Percentiles rank a stretch among this genome's conserved stretches.
Conservation (phyloP, 2,113 vertebrate genomes). For the Planiliza haematocheilus region DNA sequence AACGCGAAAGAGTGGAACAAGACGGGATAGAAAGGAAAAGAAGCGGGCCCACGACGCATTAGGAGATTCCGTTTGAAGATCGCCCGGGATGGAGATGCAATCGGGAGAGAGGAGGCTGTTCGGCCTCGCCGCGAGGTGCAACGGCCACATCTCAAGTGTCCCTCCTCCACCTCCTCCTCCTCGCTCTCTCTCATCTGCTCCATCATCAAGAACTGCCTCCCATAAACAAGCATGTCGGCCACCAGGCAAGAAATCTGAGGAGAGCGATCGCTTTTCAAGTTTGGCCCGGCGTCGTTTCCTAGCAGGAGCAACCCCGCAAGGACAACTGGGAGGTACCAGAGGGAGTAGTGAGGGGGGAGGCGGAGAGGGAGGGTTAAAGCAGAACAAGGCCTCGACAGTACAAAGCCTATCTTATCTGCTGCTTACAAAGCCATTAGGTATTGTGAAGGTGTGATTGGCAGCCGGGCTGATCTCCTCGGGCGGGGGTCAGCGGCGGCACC, state of each 20-base stretch:
- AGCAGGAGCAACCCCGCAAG: slow-evolving; percentile 36
- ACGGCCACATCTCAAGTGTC: slow-evolving; percentile 58
- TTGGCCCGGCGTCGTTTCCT: slow-evolving; percentile 44
- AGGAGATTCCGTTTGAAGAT: slow-evolving; percentile 76
- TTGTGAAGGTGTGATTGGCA: slow-evolving; percentile 62
- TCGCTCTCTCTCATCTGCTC: slow-evolving; percentile 62
- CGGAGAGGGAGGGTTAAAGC: not conserved
- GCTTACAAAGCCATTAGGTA: slow-evolving; percentile 15
- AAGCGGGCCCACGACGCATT: slow-evolving; percentile 59
- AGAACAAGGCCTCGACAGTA: not conserved
- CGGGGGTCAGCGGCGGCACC: slow-evolving; percentile 47
- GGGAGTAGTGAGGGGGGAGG: not conserved
- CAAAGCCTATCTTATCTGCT: not conserved
- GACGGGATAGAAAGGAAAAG: slow-evolving; percentile 61
- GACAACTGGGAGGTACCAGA: slow-evolving; percentile 8
- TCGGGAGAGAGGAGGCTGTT: slow-evolving; percentile 56
- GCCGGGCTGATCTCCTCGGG: slow-evolving; percentile 50
- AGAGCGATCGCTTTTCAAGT: slow-evolving; percentile 54
- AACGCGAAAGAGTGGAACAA: slow-evolving; percentile 40
- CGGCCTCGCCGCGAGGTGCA: slow-evolving; percentile 55
- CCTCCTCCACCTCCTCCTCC: slow-evolving; percentile 28
- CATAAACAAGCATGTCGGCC: slow-evolving; percentile 56
- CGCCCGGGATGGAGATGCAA: slow-evolving; percentile 59
- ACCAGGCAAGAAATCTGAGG: slow-evolving; percentile 62
- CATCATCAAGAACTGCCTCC: slow-evolving; percentile 59